phyloP scores from a whole-genome alignment of 2,113 vertebrate genomes.

The Sturnus vulgaris region DNA sequence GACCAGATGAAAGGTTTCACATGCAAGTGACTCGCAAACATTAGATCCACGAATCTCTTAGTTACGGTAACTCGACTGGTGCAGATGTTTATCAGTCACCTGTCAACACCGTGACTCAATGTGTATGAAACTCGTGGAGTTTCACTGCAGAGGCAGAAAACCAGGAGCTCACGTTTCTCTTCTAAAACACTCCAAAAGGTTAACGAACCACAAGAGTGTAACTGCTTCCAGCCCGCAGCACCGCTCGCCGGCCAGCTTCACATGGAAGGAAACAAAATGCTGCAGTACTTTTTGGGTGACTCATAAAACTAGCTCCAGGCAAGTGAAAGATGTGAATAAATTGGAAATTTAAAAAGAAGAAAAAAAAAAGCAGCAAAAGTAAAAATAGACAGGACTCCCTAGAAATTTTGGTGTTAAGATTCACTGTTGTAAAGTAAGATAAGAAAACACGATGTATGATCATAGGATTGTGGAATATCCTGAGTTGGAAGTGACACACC shows the following conservation, averaged over 20 bases:
- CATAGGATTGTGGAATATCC: neutral
- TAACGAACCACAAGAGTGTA: constrained; percentile 66
- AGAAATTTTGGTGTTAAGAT: neutral
- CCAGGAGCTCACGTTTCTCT: constrained; percentile 78
- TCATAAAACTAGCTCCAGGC: constrained; percentile 51
- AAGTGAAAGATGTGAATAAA: neutral
- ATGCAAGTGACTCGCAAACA: constrained; percentile 3
- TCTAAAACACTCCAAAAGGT: constrained; percentile 65
- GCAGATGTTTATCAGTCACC: constrained; percentile 79
- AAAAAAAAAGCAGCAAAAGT: neutral
- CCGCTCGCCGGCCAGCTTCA: constrained; percentile 8
- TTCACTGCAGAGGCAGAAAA: constrained; percentile 70
- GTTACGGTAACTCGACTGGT: constrained; percentile 71
- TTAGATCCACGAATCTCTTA: constrained; percentile 46
- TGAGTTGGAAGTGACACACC: neutral
- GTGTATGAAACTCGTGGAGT: constrained; percentile 70
- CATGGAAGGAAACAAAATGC: neutral
- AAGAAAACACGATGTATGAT: rapidly evolving
- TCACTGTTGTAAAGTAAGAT: neutral
- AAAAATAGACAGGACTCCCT: neutral
- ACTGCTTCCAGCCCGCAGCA: constrained; percentile 61
- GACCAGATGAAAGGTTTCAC: constrained; percentile 17
- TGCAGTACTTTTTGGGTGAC: constrained; percentile 22
- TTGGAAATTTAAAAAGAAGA: neutral
- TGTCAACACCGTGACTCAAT: constrained; percentile 76